phyloP scores from a whole-genome alignment of 2,113 vertebrate genomes.

The Phyllostomus discolor region DNA sequence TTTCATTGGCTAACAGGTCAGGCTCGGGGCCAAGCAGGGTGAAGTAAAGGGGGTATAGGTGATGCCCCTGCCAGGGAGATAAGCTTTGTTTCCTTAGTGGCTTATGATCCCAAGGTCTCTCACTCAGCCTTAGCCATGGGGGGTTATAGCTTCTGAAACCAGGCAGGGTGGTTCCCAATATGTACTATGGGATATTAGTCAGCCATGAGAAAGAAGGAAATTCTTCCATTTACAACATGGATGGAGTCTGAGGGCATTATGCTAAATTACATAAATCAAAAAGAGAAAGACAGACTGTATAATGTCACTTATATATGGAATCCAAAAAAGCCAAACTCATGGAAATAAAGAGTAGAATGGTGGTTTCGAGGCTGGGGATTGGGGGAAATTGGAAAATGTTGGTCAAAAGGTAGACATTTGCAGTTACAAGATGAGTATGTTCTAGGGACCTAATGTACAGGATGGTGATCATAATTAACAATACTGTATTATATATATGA shows the following conservation, averaged over 20 bases:
- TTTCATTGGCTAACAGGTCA: too few relatives aligned
- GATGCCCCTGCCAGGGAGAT: too few relatives aligned
- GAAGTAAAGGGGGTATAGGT: too few relatives aligned
- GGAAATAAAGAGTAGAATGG: not conserved
- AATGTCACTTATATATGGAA: not conserved
- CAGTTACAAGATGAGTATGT: not conserved
- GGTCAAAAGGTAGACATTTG: not conserved
- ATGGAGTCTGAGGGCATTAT: not conserved
- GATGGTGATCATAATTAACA: not conserved
- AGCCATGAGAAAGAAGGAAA: not conserved
- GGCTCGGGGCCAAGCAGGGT: too few relatives aligned
- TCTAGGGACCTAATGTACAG: not conserved
- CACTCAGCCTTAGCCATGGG: too few relatives aligned
- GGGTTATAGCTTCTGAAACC: too few relatives aligned
- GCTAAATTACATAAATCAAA: not conserved
- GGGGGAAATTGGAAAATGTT: not conserved
- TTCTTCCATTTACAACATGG: not conserved
- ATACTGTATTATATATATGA: not conserved
- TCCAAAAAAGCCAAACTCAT: not conserved
- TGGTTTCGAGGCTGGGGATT: not conserved
- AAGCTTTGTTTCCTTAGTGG: too few relatives aligned
- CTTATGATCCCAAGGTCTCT: too few relatives aligned
- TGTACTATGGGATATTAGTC: not conserved
- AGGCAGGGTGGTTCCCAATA: too few relatives aligned
- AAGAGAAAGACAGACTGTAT: not conserved